Conservation (phyloP, 2,888 invertebrate species). For the Athetis lepigone region DNA sequence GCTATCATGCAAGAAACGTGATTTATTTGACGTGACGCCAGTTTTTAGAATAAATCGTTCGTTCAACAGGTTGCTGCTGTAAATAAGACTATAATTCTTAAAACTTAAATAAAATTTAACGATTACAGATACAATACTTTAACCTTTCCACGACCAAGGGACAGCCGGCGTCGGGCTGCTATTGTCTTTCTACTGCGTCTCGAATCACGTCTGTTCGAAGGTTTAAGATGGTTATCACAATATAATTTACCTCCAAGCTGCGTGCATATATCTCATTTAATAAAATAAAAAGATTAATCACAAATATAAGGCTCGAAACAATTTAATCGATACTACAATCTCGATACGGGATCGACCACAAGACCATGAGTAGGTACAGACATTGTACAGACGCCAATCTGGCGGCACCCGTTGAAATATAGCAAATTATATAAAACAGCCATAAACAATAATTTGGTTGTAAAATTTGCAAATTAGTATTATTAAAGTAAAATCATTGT, state of each 20-base stretch:
- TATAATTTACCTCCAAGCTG: background rate
- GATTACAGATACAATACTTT: too few species aligned
- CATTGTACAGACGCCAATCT: conserved; percentile 6
- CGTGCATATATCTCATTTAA: background rate
- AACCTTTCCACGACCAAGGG: too few species aligned
- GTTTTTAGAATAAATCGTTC: too few species aligned
- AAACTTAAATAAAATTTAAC: too few species aligned
- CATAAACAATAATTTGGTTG: conserved; percentile 23
- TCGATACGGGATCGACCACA: conserved; percentile 5
- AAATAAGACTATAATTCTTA: too few species aligned
- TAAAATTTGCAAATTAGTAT: conserved; percentile 25
- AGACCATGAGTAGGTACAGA: conserved; percentile 25
- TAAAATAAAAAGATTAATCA: background rate
- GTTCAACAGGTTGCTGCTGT: too few species aligned
- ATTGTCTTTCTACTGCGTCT: too few species aligned
- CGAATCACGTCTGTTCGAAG: too few species aligned
- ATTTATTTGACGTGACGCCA: too few species aligned
- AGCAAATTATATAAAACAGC: background rate
- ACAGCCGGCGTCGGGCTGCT: too few species aligned
- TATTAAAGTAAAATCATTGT: conserved; percentile 2
- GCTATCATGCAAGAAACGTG: too few species aligned
- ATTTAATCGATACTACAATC: conserved; percentile 3
- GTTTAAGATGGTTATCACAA: background rate
- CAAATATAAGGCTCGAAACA: background rate
- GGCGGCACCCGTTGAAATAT: conserved; percentile 2